Conservation (phyloP, 2,113 vertebrate genomes). For the Crocuta crocuta region DNA sequence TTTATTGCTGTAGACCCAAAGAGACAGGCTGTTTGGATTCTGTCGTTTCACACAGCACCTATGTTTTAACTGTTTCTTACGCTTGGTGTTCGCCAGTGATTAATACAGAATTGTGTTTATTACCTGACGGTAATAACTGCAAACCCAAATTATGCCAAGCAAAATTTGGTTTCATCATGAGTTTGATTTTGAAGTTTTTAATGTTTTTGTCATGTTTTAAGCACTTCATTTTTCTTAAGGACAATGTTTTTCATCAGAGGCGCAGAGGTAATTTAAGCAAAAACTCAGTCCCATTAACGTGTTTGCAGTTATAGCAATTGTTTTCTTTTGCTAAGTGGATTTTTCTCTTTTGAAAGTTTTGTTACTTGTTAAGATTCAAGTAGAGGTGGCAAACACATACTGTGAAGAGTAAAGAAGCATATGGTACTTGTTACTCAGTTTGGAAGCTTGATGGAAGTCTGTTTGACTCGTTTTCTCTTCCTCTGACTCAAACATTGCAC, state of each 20-base stretch:
- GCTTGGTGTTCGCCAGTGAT: background rate
- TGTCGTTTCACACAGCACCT: background rate
- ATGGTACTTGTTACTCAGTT: background rate
- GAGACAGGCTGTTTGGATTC: background rate
- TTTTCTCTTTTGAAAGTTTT: constrained; percentile 34
- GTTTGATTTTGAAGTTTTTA: constrained; percentile 57
- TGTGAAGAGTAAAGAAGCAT: background rate
- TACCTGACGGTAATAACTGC: background rate
- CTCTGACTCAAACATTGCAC: background rate
- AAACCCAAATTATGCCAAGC: background rate
- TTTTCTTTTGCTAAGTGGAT: constrained; percentile 40
- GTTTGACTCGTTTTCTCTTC: constrained; percentile 42
- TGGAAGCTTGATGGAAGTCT: constrained; percentile 21
- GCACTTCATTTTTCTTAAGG: constrained; percentile 43
- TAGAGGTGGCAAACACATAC: background rate
- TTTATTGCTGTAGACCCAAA: background rate
- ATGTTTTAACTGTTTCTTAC: background rate
- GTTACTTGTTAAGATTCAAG: constrained; percentile 50
- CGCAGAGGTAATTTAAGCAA: constrained; percentile 39
- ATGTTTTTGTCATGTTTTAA: constrained; percentile 48
- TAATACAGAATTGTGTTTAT: background rate
- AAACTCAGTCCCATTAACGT: constrained; percentile 10
- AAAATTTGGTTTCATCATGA: constrained; percentile 24
- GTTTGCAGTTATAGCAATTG: constrained; percentile 1
- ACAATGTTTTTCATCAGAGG: constrained; percentile 31